These are phyloP conservation scores for Xerus rutilus DNA, from an alignment of 2,797 vertebrate species.

Conservation along the genomic window DNA sequence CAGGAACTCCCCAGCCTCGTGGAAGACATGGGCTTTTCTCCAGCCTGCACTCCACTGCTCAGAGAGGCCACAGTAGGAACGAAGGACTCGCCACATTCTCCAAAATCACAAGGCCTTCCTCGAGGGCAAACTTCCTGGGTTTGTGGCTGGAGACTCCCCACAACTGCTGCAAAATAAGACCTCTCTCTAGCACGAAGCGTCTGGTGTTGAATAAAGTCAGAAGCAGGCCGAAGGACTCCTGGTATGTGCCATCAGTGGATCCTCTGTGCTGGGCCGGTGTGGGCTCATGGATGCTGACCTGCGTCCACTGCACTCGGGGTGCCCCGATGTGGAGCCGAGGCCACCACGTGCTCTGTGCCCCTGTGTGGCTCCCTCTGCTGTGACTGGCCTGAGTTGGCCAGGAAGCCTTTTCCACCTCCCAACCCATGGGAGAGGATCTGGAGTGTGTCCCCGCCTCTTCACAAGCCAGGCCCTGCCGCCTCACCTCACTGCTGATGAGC, in stretches of 20 bases:
- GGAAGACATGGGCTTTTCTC: neutral
- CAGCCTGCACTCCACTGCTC: neutral
- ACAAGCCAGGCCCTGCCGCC: neutral
- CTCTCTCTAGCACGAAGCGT: neutral
- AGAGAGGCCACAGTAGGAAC: neutral
- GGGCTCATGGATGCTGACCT: no score
- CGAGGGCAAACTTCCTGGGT: neutral
- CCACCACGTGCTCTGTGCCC: no score
- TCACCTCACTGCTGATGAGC: no score
- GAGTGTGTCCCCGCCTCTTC: no score
- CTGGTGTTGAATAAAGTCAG: neutral
- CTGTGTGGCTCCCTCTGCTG: neutral
- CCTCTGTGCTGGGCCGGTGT: neutral
- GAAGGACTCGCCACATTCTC: neutral
- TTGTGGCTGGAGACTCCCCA: neutral
- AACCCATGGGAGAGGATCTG: no score
- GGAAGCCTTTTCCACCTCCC: neutral
- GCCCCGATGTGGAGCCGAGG: no score
- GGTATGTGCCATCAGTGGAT: neutral
- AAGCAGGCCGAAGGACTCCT: neutral
- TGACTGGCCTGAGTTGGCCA: neutral
- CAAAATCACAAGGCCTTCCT: neutral
- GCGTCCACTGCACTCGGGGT: rapidly evolving
- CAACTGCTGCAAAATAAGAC: neutral
- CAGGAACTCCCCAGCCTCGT: neutral